Conservation (phyloP, 2,888 invertebrate species). For the Agrochola litura region DNA sequence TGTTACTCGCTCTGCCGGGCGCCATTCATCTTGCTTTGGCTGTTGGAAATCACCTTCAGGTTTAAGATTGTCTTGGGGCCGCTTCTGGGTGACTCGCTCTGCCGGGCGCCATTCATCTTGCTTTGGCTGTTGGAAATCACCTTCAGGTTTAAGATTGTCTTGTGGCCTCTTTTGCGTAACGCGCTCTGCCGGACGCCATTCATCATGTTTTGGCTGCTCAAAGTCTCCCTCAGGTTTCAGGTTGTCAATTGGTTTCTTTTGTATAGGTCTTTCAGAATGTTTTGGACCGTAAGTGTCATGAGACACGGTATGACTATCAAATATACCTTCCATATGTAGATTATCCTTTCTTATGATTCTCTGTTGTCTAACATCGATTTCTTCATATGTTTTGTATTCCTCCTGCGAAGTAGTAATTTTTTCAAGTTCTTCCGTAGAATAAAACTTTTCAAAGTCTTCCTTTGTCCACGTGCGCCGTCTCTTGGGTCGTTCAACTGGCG, state of each 20-base stretch:
- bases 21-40: conserved; percentile 81
- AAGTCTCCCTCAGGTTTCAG: conserved; percentile 90
- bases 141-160: conserved; percentile 90
- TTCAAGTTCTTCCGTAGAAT: conserved; percentile 90
- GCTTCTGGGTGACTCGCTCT: conserved; percentile 47
- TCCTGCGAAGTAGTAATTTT: conserved; percentile 92
- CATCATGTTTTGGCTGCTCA: conserved; percentile 55
- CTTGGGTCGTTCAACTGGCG: conserved; percentile 90
- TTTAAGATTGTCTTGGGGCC: conserved; percentile 76
- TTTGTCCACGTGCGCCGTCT: conserved; percentile 93
- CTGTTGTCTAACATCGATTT: conserved; percentile 87
- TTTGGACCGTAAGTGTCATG: conserved; percentile 82
- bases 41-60: conserved; percentile 83
- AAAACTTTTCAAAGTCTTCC: conserved; percentile 93
- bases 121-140: conserved; percentile 75
- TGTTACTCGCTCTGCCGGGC: conserved; percentile 85
- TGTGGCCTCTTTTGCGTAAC: conserved; percentile 83
- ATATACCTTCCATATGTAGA: conserved; percentile 88
- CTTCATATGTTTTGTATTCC: conserved; percentile 91
- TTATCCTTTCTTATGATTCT: conserved; percentile 87
- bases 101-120: conserved; percentile 40
- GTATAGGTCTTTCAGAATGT: conserved; percentile 85
- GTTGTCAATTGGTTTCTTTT: conserved; percentile 90
- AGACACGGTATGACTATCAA: conserved; percentile 86
- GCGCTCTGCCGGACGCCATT: conserved; percentile 86